A percentile compares a stretch with the other conserved stretches of the same genome.
Evolutionary conservation across 2,113 vertebrate species (phyloP).

Genomic region (Bubo blakistoni): DNA sequence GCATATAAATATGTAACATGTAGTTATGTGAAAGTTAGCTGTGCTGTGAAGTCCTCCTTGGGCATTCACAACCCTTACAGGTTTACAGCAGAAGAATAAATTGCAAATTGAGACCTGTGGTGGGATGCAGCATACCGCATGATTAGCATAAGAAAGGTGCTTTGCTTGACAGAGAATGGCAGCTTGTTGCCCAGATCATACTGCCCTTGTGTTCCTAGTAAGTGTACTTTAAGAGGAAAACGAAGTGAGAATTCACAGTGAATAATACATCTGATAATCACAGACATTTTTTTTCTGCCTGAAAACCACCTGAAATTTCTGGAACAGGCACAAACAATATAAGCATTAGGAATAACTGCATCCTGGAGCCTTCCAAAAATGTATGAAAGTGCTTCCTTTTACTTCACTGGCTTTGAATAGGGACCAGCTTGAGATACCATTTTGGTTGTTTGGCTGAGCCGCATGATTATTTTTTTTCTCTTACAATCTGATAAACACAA

Average conservation of each 20-base stretch:
- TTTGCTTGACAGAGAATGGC: neutral
- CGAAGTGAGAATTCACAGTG: neutral
- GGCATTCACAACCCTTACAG: neutral
- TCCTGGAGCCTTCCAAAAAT: neutral
- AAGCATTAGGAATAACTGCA: neutral
- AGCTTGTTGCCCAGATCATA: neutral
- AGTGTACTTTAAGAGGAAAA: neutral
- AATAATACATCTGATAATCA: neutral
- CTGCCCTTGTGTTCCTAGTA: neutral
- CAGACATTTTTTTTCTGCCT: neutral
- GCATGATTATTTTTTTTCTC: neutral
- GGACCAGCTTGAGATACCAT: neutral
- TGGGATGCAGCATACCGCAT: neutral
- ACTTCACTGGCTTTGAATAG: neutral
- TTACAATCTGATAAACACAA: neutral
- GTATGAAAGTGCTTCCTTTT: neutral
- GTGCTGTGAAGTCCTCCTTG: neutral
- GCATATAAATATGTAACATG: conserved; percentile 48
- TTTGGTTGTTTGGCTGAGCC: neutral
- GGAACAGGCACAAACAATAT: neutral
- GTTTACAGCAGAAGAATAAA: neutral
- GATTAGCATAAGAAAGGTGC: neutral
- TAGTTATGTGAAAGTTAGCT: conserved; percentile 21
- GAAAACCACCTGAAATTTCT: conserved; percentile 6
- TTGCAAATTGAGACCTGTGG: neutral